A percentile compares a stretch with the other conserved stretches of the same genome.
Conservation (phyloP, 2,797 vertebrate species). For the Balearica regulorum region DNA sequence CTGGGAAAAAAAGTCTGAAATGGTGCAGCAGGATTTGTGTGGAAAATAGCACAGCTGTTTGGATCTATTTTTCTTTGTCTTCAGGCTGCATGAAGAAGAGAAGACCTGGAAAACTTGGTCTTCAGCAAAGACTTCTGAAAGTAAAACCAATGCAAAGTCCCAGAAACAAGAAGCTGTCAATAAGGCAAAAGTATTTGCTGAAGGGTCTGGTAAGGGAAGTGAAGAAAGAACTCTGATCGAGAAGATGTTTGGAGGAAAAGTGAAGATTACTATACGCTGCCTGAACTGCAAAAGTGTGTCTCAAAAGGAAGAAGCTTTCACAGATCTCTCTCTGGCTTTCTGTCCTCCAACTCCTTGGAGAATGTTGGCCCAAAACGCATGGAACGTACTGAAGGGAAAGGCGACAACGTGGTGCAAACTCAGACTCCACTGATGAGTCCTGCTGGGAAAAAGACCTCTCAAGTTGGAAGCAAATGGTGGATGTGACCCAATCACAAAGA, state of each 20-base stretch:
- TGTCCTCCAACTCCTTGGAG: conserved; percentile 82
- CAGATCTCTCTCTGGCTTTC: conserved; percentile 95
- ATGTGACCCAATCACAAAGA: conserved; percentile 34
- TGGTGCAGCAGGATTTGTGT: too few relatives aligned
- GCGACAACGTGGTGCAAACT: conserved; percentile 25
- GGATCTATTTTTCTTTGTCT: too few relatives aligned
- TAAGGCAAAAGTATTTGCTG: conserved; percentile 46
- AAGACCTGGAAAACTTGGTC: too few relatives aligned
- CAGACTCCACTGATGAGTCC: not conserved
- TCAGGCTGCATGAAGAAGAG: too few relatives aligned
- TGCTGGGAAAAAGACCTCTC: conserved; percentile 22
- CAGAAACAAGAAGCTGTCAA: conserved; percentile 47
- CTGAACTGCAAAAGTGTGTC: conserved; percentile 91
- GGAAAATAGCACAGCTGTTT: too few relatives aligned
- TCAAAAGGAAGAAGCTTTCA: conserved; percentile 95
- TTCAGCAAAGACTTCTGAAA: too few relatives aligned
- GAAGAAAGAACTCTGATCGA: conserved; percentile 88
- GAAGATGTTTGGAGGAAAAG: conserved; percentile 92
- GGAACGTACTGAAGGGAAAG: conserved; percentile 36
- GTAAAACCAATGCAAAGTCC: conserved; percentile 30
- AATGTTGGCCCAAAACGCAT: conserved; percentile 44
- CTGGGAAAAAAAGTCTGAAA: too few relatives aligned
- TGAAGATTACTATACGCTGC: conserved; percentile 90
- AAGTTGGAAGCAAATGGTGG: conserved; percentile 32
- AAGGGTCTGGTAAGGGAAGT: conserved; percentile 33